phyloP scores from a whole-genome alignment of 2,113 vertebrate genomes.

The Engraulis encrasicolus region DNA sequence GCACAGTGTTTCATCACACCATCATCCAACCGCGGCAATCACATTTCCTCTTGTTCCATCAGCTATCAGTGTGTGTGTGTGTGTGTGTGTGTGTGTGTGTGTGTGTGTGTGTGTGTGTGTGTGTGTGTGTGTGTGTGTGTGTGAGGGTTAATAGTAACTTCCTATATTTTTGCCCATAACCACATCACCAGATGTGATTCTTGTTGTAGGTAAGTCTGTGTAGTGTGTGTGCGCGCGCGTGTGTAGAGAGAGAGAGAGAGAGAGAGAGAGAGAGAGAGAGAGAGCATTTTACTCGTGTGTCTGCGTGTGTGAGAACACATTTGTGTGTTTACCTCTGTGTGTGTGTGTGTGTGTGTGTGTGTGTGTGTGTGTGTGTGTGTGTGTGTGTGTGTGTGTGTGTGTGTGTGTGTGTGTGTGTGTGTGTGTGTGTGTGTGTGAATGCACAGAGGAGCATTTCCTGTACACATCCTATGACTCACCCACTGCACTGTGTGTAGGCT shows the following conservation, averaged over 20 bases:
- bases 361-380: background rate
- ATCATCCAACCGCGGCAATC: constrained; percentile 76
- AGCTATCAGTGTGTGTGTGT: constrained; percentile 44
- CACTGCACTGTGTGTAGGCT: background rate
- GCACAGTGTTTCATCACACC: constrained; percentile 82
- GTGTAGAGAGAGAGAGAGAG: too few species aligned
- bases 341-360: background rate
- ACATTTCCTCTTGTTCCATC: constrained; percentile 48
- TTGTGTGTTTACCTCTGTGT: background rate
- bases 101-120: constrained; percentile 23
- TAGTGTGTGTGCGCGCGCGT: background rate
- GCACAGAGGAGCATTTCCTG: too few species aligned
- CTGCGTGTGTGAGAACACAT: background rate
- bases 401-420: background rate
- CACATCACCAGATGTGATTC: too few species aligned
- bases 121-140: too few species aligned
- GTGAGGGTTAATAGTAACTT: too few species aligned
- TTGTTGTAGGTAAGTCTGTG: background rate
- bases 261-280: too few species aligned
- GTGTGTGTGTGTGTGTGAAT: background rate
- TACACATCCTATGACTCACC: background rate
- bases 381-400: background rate
- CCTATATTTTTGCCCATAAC: too few species aligned
- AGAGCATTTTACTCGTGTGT: too few species aligned
- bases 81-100: constrained; percentile 6